Base-by-base conservation (phyloP, 2,797 vertebrate species). In the Epinephelus malabaricus region DNA sequence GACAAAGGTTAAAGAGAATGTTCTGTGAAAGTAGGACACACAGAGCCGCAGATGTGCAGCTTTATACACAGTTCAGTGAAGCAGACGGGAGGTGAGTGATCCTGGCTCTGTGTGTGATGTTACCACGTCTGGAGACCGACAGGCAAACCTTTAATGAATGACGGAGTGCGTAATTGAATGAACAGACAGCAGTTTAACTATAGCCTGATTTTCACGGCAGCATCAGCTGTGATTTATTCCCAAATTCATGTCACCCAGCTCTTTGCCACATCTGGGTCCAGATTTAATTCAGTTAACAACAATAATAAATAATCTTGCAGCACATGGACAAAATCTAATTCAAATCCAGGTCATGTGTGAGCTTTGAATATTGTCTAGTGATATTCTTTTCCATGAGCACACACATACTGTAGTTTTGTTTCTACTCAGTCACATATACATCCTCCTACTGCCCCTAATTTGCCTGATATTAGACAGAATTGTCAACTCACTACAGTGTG, bases 1-100 rank as follows among this genome's bases (percentile, higher is more conserved):
- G 68, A 81, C 15, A 73, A 86, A 77, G 74, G 63, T 70, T 74
- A 64, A 60, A 69, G 62, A 65, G 46, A 71, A 43, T 71, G 46
- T 66, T 14, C 4, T 17, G 17, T 40, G 34, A 34, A 82, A 77
- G 63, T 79, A 64, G 77, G 56, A 56, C 70, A 58, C 21, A 23
- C 4, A 12, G 45, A 2, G 4, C 21, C 12, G 23, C 1, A 30
- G 47, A 68, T n/a, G 43, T 27, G 43, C 50, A 25, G 45, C 27
- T 64, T 54, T 13, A 19, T 11, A 12, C 18, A 50, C 27, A 70
- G 69, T 38, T 53, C 60, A 71, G 56, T 13, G 23, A n/a, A 30
- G 70, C 56, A 65, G 72, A 63, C 78, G 40, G 65, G 50, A 70
- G 21, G 27, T 14, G 27, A 55, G 1, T 1, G 3, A 21, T 51